Conservation (phyloP, 2,113 vertebrate genomes). For the Calidris pugnax region DNA sequence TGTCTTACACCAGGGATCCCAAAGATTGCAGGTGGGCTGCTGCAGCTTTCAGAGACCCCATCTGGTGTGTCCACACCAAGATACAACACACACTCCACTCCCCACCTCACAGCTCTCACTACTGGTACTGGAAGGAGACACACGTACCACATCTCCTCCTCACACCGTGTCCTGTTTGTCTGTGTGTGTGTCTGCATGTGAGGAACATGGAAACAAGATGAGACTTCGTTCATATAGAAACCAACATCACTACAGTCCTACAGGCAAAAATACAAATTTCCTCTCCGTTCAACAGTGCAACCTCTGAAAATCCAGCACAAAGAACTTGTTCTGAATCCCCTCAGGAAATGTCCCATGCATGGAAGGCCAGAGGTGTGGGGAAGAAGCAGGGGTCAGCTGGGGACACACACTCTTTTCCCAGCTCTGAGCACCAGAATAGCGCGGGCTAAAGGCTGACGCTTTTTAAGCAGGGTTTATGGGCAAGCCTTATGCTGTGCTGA, state of each 20-base stretch:
- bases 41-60: not conserved
- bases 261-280: not conserved
- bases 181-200: fast-evolving
- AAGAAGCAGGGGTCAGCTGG: not conserved
- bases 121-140: not conserved
- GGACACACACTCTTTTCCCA: not conserved
- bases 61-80: not conserved
- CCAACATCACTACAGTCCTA: not conserved
- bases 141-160: not conserved
- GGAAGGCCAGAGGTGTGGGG: not conserved
- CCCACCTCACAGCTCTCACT: not conserved
- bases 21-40: not conserved
- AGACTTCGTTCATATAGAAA: not conserved
- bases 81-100: fast-evolving
- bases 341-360: not conserved
- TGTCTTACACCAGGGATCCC: not conserved
- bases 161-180: fast-evolving
- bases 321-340: not conserved
- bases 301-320: not conserved
- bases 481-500: not conserved
- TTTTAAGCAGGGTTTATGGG: not conserved
- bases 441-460: fast-evolving
- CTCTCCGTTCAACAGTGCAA: not conserved
- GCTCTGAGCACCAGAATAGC: not conserved
- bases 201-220: not conserved